Evolutionary conservation across 2,797 vertebrate species (phyloP).

Genomic region (Muscicapa striata): DNA sequence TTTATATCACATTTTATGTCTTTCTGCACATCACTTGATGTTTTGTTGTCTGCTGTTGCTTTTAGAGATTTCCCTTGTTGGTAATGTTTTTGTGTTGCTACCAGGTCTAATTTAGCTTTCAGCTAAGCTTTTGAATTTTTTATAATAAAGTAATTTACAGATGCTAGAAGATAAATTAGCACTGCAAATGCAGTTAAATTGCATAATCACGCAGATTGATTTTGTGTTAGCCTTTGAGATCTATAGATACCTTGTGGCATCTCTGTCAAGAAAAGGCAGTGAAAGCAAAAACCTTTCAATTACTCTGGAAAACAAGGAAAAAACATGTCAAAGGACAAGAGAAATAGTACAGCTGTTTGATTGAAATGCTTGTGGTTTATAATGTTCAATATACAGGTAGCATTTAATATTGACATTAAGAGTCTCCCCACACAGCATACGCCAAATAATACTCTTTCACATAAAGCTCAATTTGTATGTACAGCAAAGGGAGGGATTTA

Average conservation of each 20-base stretch:
- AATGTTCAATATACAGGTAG: neutral
- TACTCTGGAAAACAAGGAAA: constrained; percentile 55
- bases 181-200: constrained; percentile 78
- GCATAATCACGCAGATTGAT: constrained; percentile 77
- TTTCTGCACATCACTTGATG: constrained; percentile 61
- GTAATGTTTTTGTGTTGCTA: constrained; percentile 69
- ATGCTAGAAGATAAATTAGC: constrained; percentile 78
- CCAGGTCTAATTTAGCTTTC: constrained; percentile 71
- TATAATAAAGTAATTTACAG: constrained; percentile 80
- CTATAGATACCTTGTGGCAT: constrained; percentile 73
- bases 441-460: neutral
- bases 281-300: constrained; percentile 57
- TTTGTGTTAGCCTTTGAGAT: constrained; percentile 78
- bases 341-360: constrained; percentile 9
- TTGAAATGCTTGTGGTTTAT: neutral
- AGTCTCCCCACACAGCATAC: neutral
- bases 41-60: constrained; percentile 61
- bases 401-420: neutral
- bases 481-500: neutral
- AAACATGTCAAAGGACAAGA: constrained; percentile 1
- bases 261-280: constrained; percentile 68
- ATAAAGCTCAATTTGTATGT: neutral
- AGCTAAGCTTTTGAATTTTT: constrained; percentile 78
- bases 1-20: constrained; percentile 68
- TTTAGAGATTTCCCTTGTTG: constrained; percentile 73